Conservation (phyloP, 2,888 invertebrate genomes). For the Creontiades dilutus region DNA sequence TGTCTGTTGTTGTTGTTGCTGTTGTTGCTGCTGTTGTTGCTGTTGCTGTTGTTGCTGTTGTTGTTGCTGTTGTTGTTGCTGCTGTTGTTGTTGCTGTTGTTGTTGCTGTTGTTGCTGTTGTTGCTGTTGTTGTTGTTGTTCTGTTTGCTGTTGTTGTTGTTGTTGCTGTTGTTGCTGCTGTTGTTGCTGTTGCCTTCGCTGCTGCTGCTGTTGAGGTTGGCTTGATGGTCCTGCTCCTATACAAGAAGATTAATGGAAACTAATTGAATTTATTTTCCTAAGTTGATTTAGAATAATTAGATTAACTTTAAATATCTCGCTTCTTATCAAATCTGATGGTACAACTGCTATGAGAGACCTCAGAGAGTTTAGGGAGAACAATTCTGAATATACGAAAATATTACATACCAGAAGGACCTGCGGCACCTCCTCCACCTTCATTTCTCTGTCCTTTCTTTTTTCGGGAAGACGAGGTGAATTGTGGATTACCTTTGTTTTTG, state of each 20-base stretch:
- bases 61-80: background rate
- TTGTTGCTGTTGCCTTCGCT: background rate
- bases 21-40: too few relatives aligned
- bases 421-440: background rate
- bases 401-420: background rate
- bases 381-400: too few relatives aligned
- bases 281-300: too few relatives aligned
- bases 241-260: background rate
- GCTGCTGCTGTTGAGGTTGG: slow-evolving; percentile 2
- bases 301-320: too few relatives aligned
- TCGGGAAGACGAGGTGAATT: background rate
- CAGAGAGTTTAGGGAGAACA: too few relatives aligned
- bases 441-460: background rate
- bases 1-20: too few relatives aligned
- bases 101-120: background rate
- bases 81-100: background rate
- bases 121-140: background rate
- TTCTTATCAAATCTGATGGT: too few relatives aligned
- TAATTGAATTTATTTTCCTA: too few relatives aligned
- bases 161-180: slow-evolving; percentile 1
- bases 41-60: too few relatives aligned
- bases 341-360: too few relatives aligned
- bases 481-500: background rate
- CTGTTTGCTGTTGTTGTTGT: background rate
- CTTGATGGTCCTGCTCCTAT: slow-evolving; percentile 77